Evolutionary conservation across 1,140 invertebrate species (phyloP).

Genomic region (Drosophila santomea): DNA sequence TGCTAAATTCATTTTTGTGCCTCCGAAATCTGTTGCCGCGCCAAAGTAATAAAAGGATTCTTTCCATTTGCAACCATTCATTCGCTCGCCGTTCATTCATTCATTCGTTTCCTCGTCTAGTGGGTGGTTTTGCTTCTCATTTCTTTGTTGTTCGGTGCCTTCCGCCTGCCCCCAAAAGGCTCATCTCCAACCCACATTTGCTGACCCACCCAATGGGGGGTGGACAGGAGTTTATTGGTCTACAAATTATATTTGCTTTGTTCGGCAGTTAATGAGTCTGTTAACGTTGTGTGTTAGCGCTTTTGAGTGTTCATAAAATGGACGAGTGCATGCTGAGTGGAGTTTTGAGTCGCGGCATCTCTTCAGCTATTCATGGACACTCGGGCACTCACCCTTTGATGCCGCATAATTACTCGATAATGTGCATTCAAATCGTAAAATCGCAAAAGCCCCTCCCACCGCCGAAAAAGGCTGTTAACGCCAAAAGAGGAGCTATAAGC

Average conservation of each 20-base stretch:
- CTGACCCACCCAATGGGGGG: conserved; percentile 29
- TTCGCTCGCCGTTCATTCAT: conserved; percentile 14
- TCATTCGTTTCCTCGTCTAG: conserved; percentile 35
- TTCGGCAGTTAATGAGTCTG: conserved; percentile 77
- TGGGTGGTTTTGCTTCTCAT: conserved; percentile 7
- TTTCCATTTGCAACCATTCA: conserved; percentile 53
- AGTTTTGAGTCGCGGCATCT: conserved; percentile 22
- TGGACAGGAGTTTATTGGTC: conserved; percentile 66
- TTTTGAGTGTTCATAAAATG: conserved; percentile 79
- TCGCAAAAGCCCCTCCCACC: background rate
- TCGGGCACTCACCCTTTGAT: conserved; percentile 33
- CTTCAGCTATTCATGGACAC: conserved; percentile 32
- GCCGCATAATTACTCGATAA: conserved; percentile 79
- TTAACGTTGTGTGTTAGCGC: conserved; percentile 81
- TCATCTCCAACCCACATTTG: conserved; percentile 7
- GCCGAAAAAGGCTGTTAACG: conserved; percentile 25
- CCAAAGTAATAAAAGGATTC: conserved; percentile 82
- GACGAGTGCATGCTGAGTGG: conserved; percentile 27
- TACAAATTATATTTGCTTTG: conserved; percentile 83
- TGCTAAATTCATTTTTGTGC: conserved; percentile 83
- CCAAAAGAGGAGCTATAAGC: conserved; percentile 1
- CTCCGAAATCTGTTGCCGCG: conserved; percentile 76
- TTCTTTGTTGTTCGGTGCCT: conserved; percentile 63
- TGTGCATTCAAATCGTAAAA: conserved; percentile 74
- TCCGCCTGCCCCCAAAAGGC: conserved; percentile 29